Base-by-base conservation (phyloP, 2,888 invertebrate species). In the Amblyjoppa proteus region DNA sequence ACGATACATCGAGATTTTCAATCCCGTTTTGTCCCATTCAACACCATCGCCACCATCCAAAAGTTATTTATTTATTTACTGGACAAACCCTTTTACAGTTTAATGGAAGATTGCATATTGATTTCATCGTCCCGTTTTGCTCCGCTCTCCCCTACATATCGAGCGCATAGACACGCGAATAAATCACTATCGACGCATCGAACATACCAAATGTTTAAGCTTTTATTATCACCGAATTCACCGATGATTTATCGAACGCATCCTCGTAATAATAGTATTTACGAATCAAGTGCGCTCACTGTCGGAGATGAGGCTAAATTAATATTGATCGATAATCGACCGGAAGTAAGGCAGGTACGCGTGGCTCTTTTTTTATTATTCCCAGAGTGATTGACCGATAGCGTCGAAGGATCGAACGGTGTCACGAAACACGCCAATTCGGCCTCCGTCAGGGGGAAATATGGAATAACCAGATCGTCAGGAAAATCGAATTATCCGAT, bases 401-500 rank as follows among this genome's bases (percentile, higher is more conserved):
- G 41, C 68, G 41, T 20, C 56, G 31, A 45, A 80, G 51, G 64
- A 71, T 73, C 51, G 68, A 56, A 53, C 58, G 20, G 1, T 25
- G n/a, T 34, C 13, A 31, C n/a, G 25, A 16, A 45, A 45, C 25
- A 70, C 58, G 16, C 66, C 13, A 31, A 28, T n/a, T 58, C 53
- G 34, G 20, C 25, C 66, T 66, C 75, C 51, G 66, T 75, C 64
- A 66, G 45, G 49, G 28, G 76, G 66, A 77, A 78, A 83, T 83
- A 83, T 78, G 71, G 70, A 84, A 81, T 84, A 84, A 84, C 81
- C 69, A 56, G 66, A 84, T 81, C 76, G 31, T 56, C 71, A 56
- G n/a, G 56, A 45, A 76, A 79, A 84, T 81, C 79, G 68, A 84
- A 84, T 84, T 76, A 84, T 49, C 76, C 80, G 66, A 80, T 81